These are phyloP conservation scores for Neodontobutis hainanensis DNA, from an alignment of 2,113 vertebrate species.

Conservation along the genomic window DNA sequence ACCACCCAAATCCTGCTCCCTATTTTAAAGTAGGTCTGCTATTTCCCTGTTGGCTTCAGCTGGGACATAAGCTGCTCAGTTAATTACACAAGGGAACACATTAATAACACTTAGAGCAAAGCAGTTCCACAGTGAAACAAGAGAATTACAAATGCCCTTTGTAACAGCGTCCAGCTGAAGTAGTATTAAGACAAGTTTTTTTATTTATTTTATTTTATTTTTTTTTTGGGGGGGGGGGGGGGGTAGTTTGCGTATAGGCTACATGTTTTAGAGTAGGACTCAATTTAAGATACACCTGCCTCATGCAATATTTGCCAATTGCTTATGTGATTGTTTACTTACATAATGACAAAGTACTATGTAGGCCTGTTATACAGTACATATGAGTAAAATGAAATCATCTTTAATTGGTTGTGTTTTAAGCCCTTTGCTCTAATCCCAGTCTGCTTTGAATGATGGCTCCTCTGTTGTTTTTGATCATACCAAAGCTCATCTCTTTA, in stretches of 20 bases:
- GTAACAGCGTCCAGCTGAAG: background rate
- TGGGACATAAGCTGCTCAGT: background rate
- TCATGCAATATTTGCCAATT: too few relatives aligned
- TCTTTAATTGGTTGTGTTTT: background rate
- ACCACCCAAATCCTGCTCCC: conserved; percentile 80
- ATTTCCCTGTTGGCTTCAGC: background rate
- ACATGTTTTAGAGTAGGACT: too few relatives aligned
- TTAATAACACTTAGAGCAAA: conserved; percentile 9
- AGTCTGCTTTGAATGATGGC: background rate
- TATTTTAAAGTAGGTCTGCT: conserved; percentile 75
- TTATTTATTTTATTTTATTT: too few relatives aligned
- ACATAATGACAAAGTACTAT: too few relatives aligned
- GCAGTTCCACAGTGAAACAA: background rate
- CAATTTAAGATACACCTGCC: too few relatives aligned
- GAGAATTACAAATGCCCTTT: background rate
- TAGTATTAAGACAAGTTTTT: too few relatives aligned
- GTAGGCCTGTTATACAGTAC: too few relatives aligned
- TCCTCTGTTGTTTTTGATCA: background rate
- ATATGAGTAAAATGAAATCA: too few relatives aligned
- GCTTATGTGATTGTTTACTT: too few relatives aligned
- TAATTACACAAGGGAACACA: conserved; percentile 1
- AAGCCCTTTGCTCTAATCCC: background rate
- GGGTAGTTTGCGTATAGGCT: too few relatives aligned
- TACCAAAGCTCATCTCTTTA: background rate
- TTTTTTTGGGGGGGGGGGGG: too few relatives aligned